These are phyloP conservation scores for Meganola albula DNA, from an alignment of 2,888 invertebrate species.

Conservation along the genomic window DNA sequence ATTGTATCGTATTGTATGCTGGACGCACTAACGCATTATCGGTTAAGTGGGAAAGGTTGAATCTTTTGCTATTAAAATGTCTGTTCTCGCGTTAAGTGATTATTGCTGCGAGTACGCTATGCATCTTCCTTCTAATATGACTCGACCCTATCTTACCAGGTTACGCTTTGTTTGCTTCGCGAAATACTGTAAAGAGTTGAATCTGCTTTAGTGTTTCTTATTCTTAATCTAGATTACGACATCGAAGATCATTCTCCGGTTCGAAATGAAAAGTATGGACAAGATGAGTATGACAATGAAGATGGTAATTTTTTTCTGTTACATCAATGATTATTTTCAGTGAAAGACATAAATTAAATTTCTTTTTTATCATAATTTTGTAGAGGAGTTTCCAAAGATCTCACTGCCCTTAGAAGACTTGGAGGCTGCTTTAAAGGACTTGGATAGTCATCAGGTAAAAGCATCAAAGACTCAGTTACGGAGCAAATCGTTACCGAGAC, in stretches of 20 bases:
- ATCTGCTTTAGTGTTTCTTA: no score
- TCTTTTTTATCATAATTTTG: no score
- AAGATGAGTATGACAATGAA: conserved; percentile 41
- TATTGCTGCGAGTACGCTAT: no score
- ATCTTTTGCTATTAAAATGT: no score
- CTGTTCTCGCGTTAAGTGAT: no score
- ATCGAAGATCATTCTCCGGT: conserved; percentile 43
- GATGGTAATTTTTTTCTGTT: conserved; percentile 34
- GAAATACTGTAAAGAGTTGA: no score
- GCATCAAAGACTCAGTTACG: conserved; percentile 45
- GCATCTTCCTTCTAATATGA: no score
- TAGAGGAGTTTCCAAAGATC: conserved; percentile 67
- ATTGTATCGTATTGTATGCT: no score
- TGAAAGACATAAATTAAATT: neutral
- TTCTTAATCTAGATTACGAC: conserved; percentile 49
- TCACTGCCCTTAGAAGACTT: conserved; percentile 64
- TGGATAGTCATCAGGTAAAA: conserved; percentile 59
- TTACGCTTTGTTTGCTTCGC: neutral
- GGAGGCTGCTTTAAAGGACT: conserved; percentile 61
- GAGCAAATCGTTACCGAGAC: conserved; percentile 64
- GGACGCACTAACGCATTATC: no score
- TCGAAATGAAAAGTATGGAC: conserved; percentile 34
- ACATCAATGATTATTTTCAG: neutral
- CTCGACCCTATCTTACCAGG: neutral
- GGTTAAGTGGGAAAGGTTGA: no score